phyloP scores from a whole-genome alignment of 2,113 vertebrate genomes.

The Potamarius usumacintae region DNA sequence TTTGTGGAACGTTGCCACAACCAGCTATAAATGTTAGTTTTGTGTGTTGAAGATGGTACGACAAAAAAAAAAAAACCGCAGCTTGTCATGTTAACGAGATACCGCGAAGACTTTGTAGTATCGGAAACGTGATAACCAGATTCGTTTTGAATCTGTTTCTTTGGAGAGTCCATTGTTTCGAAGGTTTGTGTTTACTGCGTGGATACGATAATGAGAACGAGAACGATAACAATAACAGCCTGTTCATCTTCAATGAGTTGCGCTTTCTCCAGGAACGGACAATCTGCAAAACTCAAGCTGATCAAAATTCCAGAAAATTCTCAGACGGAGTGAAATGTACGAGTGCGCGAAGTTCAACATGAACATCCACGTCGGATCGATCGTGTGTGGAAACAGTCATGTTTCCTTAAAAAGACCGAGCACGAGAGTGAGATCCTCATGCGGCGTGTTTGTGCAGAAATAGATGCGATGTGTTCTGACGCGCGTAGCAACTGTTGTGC shows the following conservation, averaged over 20 bases:
- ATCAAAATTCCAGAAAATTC: background rate
- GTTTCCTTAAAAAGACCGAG: slow-evolving; percentile 6
- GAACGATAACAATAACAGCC: no score
- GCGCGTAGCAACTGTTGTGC: slow-evolving; percentile 41
- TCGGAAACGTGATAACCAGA: no score
- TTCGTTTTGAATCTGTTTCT: background rate
- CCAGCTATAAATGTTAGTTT: no score
- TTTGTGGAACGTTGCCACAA: no score
- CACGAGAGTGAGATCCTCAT: background rate
- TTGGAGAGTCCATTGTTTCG: background rate
- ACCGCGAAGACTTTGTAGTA: no score
- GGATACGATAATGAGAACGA: no score
- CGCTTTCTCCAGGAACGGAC: background rate
- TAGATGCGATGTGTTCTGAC: slow-evolving; percentile 50
- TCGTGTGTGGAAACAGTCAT: background rate
- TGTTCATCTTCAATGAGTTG: background rate
- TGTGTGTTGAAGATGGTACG: no score
- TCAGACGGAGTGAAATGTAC: background rate
- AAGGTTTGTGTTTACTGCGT: no score
- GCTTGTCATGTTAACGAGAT: no score
- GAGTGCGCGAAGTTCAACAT: background rate
- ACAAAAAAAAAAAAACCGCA: no score
- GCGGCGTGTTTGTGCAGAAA: slow-evolving; percentile 44
- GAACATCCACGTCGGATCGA: background rate
- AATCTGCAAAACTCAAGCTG: background rate